phyloP scores from a whole-genome alignment of 1,140 invertebrate species.

The Eueides isabella region DNA sequence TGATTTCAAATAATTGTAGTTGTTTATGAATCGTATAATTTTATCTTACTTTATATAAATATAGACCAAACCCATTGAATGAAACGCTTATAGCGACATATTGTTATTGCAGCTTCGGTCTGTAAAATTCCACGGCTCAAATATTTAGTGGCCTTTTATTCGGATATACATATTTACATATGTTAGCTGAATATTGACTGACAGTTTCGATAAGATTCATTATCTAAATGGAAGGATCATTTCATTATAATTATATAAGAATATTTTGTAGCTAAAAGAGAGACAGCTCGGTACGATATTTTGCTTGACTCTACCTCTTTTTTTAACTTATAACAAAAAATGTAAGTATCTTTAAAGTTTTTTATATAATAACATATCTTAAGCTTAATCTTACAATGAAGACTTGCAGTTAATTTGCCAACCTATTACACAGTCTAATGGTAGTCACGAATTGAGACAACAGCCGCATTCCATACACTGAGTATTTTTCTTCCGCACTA shows the following conservation, averaged over 20 bases:
- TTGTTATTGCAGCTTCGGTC: not conserved
- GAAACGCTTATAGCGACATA: not conserved
- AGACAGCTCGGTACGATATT: no score
- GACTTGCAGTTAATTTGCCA: slow-evolving; percentile 34
- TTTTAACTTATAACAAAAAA: no score
- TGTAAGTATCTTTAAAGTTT: no score
- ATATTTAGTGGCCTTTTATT: not conserved
- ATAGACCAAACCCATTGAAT: not conserved
- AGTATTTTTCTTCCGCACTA: slow-evolving; percentile 41
- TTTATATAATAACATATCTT: not conserved
- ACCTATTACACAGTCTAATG: slow-evolving; percentile 44
- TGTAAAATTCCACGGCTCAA: not conserved
- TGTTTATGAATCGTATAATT: no score
- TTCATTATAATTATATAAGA: no score
- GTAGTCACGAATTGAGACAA: slow-evolving; percentile 49
- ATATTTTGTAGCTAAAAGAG: no score
- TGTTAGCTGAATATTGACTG: not conserved
- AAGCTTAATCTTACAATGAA: not conserved
- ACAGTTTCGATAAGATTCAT: not conserved
- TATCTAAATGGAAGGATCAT: no score
- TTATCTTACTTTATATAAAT: no score
- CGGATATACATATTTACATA: not conserved
- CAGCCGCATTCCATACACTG: slow-evolving; percentile 47
- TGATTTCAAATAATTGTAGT: not conserved
- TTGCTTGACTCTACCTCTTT: no score